Evolutionary conservation across 2,888 invertebrate species (phyloP).

Genomic region (Thumatha senex): DNA sequence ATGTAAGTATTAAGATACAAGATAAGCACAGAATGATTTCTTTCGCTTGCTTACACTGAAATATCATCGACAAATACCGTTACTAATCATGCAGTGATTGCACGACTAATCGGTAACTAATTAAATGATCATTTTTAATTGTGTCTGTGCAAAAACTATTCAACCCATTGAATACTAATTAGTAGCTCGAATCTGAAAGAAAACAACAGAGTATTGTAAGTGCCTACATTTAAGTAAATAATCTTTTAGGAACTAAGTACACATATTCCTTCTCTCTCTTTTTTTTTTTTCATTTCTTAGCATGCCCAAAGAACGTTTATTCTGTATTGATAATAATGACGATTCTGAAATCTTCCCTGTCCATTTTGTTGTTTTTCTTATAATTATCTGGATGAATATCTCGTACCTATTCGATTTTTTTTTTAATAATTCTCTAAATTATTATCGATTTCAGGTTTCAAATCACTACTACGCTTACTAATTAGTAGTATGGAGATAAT

Average conservation of each 20-base stretch:
- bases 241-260: too few relatives aligned
- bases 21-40: too few relatives aligned
- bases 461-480: not conserved
- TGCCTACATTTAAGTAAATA: not conserved
- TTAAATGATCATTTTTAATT: not conserved
- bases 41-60: not conserved
- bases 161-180: not conserved
- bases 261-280: too few relatives aligned
- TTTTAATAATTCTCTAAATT: too few relatives aligned
- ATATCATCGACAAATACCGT: not conserved
- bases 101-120: not conserved
- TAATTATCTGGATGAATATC: too few relatives aligned
- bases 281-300: too few relatives aligned
- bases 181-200: not conserved
- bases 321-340: too few relatives aligned
- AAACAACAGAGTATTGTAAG: not conserved
- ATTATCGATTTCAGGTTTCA: not conserved
- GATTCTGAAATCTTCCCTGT: too few relatives aligned
- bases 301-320: too few relatives aligned
- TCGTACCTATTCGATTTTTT: too few relatives aligned
- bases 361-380: too few relatives aligned
- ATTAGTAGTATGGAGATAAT: not conserved
- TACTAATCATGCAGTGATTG: conserved; percentile 1
- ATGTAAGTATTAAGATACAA: too few relatives aligned
- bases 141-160: not conserved